Evolutionary conservation across 2,888 invertebrate species (phyloP).

Genomic region (Rhamphomyia laevipes): DNA sequence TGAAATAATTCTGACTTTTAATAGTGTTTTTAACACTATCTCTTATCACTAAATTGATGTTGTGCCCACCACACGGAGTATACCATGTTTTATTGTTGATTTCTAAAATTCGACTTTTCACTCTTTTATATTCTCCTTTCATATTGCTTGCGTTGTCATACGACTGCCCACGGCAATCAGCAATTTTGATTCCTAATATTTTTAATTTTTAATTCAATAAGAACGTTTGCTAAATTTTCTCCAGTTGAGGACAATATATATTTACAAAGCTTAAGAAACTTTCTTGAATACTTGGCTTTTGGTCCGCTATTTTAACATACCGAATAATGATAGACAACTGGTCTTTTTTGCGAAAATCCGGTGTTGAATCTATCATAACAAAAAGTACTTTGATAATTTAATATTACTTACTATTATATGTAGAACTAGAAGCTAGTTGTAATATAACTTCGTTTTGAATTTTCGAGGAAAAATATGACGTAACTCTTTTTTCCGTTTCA

Average conservation of each 20-base stretch:
- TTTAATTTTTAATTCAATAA: slow-evolving; percentile 4
- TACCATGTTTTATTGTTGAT: slow-evolving; percentile 9
- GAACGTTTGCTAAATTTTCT: slow-evolving; percentile 2
- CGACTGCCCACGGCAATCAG: not conserved
- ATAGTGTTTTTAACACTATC: not conserved
- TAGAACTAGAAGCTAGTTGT: slow-evolving; percentile 3
- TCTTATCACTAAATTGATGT: not conserved
- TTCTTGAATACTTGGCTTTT: not conserved
- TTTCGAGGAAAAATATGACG: slow-evolving; percentile 3
- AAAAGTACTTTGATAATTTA: slow-evolving; percentile 3
- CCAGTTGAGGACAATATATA: not conserved
- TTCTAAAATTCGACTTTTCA: slow-evolving; percentile 7
- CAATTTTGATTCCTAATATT: slow-evolving; percentile 4
- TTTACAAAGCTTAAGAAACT: not conserved
- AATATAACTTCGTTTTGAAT: slow-evolving; percentile 1
- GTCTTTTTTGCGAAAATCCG: slow-evolving; percentile 2
- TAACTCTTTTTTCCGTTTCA: slow-evolving; percentile 2
- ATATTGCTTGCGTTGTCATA: slow-evolving; percentile 1
- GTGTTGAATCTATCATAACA: not conserved
- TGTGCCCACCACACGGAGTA: not conserved
- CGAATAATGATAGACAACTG: slow-evolving; percentile 4
- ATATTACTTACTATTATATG: slow-evolving; percentile 4
- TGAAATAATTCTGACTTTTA: not conserved
- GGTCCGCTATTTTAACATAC: not conserved
- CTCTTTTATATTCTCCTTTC: slow-evolving; percentile 1